phyloP scores from a whole-genome alignment of 2,797 vertebrate species.

The Liparis tanakae region DNA sequence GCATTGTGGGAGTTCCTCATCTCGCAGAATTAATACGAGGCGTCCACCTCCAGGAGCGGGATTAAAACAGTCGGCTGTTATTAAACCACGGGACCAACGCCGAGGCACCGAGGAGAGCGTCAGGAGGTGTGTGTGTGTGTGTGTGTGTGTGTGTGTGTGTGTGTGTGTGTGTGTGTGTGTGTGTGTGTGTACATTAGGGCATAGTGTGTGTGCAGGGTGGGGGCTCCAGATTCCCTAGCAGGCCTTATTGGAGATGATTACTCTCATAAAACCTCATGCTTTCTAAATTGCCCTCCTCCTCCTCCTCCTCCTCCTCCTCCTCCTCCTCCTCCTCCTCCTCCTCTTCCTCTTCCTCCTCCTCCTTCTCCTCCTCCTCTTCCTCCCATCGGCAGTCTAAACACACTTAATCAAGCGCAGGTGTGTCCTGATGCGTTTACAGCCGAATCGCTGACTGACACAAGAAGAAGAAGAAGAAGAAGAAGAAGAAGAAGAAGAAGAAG shows the following conservation, averaged over 20 bases:
- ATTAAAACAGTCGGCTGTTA: slow-evolving; percentile 78
- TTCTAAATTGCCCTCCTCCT: slow-evolving; percentile 75
- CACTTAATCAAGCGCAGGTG: slow-evolving; percentile 81
- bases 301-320: too few relatives aligned
- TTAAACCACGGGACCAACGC: slow-evolving; percentile 70
- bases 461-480: not conserved
- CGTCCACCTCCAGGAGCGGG: slow-evolving; percentile 76
- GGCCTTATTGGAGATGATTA: slow-evolving; percentile 83
- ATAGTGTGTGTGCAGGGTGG: slow-evolving; percentile 66
- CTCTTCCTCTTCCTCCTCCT: slow-evolving; percentile 32
- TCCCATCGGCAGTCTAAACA: slow-evolving; percentile 78
- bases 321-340: too few relatives aligned
- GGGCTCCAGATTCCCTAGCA: slow-evolving; percentile 74
- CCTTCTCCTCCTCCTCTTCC: slow-evolving; percentile 40
- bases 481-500: slow-evolving; percentile 5
- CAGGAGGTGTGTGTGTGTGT: slow-evolving; percentile 47
- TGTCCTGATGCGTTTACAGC: slow-evolving; percentile 71
- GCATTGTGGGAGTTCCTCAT: slow-evolving; percentile 78
- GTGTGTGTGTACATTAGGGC: slow-evolving; percentile 57
- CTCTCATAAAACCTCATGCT: slow-evolving; percentile 83
- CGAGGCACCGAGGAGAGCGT: slow-evolving; percentile 55
- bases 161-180: slow-evolving; percentile 9
- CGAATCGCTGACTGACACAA: slow-evolving; percentile 58
- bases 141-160: slow-evolving; percentile 59
- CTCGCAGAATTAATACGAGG: slow-evolving; percentile 74